phyloP scores from a whole-genome alignment of 2,797 vertebrate species.

The Chrysocyon brachyurus region DNA sequence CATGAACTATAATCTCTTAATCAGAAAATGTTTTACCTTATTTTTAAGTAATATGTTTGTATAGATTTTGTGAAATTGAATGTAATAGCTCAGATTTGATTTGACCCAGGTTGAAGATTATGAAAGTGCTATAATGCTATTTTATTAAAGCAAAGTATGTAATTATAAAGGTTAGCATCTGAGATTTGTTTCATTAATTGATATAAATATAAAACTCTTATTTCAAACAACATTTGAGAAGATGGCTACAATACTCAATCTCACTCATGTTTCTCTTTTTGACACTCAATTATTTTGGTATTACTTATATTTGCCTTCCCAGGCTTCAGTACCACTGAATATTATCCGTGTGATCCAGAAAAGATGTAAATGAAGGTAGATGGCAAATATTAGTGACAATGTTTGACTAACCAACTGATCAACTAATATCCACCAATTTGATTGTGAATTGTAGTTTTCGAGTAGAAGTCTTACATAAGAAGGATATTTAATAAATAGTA shows the following conservation, averaged over 20 bases:
- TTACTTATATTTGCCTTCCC: neutral
- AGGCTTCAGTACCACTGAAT: neutral
- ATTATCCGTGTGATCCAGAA: neutral
- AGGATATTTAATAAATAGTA: neutral
- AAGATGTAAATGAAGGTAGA: neutral
- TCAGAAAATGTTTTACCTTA: neutral
- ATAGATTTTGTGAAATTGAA: neutral
- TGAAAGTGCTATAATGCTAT: neutral
- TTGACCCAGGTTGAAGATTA: neutral
- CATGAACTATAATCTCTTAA: neutral
- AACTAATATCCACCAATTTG: neutral
- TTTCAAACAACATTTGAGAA: constrained; percentile 16
- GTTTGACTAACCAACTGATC: neutral
- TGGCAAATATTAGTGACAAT: neutral
- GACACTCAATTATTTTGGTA: neutral
- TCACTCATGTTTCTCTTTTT: neutral
- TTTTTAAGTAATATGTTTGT: neutral
- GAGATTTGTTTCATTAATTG: neutral
- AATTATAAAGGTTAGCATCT: neutral
- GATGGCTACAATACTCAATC: neutral
- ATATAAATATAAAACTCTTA: neutral
- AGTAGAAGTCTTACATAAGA: neutral
- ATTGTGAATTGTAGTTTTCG: neutral
- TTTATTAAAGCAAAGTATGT: neutral
- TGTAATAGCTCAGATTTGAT: neutral